A percentile compares a stretch with the other conserved stretches of the same genome.
Evolutionary conservation across 2,113 vertebrate genomes (phyloP).

Genomic region (Bubo bubo): DNA sequence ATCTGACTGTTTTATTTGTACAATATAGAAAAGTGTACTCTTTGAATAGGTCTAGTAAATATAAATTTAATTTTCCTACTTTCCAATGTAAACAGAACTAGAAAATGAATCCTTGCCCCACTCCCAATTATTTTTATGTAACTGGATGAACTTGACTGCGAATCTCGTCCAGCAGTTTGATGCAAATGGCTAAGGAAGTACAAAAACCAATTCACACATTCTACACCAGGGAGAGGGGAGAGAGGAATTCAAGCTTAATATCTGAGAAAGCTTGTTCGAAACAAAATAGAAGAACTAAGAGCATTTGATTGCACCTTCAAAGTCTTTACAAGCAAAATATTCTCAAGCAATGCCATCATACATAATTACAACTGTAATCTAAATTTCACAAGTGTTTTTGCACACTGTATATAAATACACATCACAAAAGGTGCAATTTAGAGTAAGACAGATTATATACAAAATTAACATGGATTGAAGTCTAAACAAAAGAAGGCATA

Average conservation of each 20-base stretch:
- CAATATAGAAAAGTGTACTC: slow-evolving; percentile 87
- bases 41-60: slow-evolving; percentile 87
- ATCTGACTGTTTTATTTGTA: slow-evolving; percentile 79
- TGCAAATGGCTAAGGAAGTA: slow-evolving; percentile 77
- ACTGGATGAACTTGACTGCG: slow-evolving; percentile 63
- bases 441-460: slow-evolving; percentile 81
- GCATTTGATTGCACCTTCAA: slow-evolving; percentile 81
- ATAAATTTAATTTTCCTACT: slow-evolving; percentile 84
- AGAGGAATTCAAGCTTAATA: slow-evolving; percentile 61
- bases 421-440: slow-evolving; percentile 81
- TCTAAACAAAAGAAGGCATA: slow-evolving; percentile 76
- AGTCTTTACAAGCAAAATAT: slow-evolving; percentile 80
- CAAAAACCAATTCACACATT: slow-evolving; percentile 62
- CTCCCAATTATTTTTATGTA: slow-evolving; percentile 68
- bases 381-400: slow-evolving; percentile 81
- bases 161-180: slow-evolving; percentile 74
- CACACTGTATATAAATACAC: slow-evolving; percentile 87
- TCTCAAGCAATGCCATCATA: slow-evolving; percentile 79
- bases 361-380: slow-evolving; percentile 84
- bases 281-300: slow-evolving; percentile 69
- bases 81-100: slow-evolving; percentile 83
- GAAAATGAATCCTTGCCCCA: slow-evolving; percentile 76
- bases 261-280: slow-evolving; percentile 71
- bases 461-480: slow-evolving; percentile 77
- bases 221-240: slow-evolving; percentile 20